These are phyloP conservation scores for Leucoraja erinaceus DNA, from an alignment of 2,113 vertebrate genomes.

Conservation along the genomic window DNA sequence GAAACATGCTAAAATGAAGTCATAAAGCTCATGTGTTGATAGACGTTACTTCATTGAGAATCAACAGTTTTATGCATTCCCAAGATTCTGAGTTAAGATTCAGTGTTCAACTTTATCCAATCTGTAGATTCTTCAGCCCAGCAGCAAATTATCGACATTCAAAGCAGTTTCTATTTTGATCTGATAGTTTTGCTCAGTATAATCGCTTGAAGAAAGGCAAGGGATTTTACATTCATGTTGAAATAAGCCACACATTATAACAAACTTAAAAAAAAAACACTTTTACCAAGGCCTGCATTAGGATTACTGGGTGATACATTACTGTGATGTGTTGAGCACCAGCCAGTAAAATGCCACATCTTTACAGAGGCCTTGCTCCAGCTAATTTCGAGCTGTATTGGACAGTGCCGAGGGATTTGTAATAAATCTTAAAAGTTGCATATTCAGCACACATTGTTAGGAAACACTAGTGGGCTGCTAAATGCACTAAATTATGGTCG, in stretches of 20 bases:
- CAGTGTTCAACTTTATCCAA: neutral
- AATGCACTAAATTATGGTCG: neutral
- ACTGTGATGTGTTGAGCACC: neutral
- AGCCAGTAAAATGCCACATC: constrained; percentile 12
- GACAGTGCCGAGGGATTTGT: neutral
- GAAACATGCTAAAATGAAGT: no score
- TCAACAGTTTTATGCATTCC: neutral
- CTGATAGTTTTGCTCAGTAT: neutral
- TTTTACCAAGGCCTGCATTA: neutral
- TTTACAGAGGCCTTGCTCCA: constrained; percentile 13
- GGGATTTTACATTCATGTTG: neutral
- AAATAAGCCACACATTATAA: neutral
- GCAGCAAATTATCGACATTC: neutral
- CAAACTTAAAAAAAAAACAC: neutral
- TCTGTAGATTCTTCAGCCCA: neutral
- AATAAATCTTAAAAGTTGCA: neutral
- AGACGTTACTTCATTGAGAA: neutral
- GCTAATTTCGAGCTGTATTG: neutral
- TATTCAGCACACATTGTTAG: neutral
- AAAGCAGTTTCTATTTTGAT: neutral
- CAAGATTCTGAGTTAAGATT: neutral
- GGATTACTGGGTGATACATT: constrained; percentile 13
- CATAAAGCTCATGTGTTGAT: neutral
- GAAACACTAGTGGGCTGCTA: neutral
- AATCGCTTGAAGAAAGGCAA: neutral